Percentiles rank a stretch among this genome's conserved stretches.
phyloP scores from a whole-genome alignment of 1,140 invertebrate genomes.

The Papilio polytes region DNA sequence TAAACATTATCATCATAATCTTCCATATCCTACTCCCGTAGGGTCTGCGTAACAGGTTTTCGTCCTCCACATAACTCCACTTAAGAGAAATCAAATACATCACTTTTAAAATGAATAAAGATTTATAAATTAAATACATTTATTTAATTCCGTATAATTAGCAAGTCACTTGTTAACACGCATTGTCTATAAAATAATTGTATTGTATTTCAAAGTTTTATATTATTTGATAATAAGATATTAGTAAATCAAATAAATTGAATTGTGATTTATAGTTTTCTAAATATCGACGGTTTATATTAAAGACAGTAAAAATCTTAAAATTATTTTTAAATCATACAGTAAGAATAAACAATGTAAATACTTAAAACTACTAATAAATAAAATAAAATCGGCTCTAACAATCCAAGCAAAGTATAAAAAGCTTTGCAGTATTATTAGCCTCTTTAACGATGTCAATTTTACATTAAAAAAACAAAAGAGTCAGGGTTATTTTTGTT shows the following conservation, averaged over 20 bases:
- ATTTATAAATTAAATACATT: background rate
- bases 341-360: background rate
- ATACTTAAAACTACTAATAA: constrained; percentile 10
- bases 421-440: background rate
- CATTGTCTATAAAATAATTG: background rate
- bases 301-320: constrained; percentile 6
- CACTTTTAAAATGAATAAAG: background rate
- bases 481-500: background rate
- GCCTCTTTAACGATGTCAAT: background rate
- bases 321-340: background rate
- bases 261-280: background rate
- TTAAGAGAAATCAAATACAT: too few species aligned
- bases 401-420: background rate
- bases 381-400: background rate
- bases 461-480: background rate
- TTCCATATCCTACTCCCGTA: too few species aligned
- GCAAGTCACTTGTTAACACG: background rate
- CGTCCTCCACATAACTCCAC: too few species aligned
- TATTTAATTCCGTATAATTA: background rate
- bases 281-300: background rate
- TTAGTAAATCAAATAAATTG: background rate
- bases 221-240: background rate
- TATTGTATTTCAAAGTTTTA: background rate
- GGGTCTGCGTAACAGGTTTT: too few species aligned
- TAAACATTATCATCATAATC: too few species aligned